A percentile compares a stretch with the other conserved stretches of the same genome.
phyloP scores from a whole-genome alignment of 2,113 vertebrate species.

The Epinephelus cyanopodus region DNA sequence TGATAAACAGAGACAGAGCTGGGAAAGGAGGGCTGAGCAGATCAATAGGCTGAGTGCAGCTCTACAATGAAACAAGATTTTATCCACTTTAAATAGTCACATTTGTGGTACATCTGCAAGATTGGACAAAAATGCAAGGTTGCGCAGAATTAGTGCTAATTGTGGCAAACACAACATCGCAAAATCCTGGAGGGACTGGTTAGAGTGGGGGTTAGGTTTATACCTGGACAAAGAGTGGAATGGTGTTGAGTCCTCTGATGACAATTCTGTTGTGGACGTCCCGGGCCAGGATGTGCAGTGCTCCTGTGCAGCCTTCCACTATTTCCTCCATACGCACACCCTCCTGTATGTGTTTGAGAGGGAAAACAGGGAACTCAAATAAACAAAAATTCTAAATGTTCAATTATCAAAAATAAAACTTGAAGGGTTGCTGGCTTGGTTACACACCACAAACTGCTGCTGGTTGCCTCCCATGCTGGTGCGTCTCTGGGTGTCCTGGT shows the following conservation, averaged over 20 bases:
- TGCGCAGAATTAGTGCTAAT: too few species aligned
- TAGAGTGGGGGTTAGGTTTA: not conserved
- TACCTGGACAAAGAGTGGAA: conserved; percentile 99
- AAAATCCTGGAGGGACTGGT: too few species aligned
- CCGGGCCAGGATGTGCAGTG: conserved; percentile 97
- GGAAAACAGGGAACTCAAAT: not conserved
- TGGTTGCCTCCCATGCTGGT: conserved; percentile 98
- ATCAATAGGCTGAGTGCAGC: too few species aligned
- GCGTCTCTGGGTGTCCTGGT: conserved; percentile 97
- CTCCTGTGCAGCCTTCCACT: conserved; percentile 97
- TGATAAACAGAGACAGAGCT: too few species aligned
- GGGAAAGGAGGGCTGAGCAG: too few species aligned
- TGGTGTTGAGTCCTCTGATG: conserved; percentile 98
- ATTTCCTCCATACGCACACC: conserved; percentile 99
- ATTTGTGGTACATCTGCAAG: too few species aligned
- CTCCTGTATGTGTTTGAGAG: conserved; percentile 83
- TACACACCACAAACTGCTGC: conserved; percentile 96
- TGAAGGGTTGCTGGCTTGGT: not conserved
- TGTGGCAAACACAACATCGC: too few species aligned
- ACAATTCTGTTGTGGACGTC: conserved; percentile 98
- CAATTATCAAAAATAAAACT: not conserved
- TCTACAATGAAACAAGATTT: too few species aligned
- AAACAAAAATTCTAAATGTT: not conserved
- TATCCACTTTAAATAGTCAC: too few species aligned
- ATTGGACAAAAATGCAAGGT: too few species aligned